These are phyloP conservation scores for Mola mola DNA, from an alignment of 2,113 vertebrate species.

Conservation along the genomic window DNA sequence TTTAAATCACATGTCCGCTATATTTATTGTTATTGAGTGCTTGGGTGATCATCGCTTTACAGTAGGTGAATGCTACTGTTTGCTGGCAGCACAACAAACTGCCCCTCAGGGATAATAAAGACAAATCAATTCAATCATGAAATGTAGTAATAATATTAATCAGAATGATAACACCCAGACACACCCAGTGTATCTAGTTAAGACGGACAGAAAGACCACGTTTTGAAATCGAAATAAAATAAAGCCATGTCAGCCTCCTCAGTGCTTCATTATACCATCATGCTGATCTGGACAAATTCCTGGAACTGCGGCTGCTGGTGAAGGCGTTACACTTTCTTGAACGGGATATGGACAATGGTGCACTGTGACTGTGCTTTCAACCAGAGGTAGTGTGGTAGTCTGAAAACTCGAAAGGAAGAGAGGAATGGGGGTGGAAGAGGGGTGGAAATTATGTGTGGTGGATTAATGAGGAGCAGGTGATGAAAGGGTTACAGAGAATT, in stretches of 20 bases:
- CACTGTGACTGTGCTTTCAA: neutral
- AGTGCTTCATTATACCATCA: neutral
- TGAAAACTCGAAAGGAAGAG: neutral
- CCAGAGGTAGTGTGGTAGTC: neutral
- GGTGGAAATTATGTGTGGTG: conserved; percentile 30
- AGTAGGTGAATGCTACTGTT: too few relatives aligned
- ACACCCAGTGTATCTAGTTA: too few relatives aligned
- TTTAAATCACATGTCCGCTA: too few relatives aligned
- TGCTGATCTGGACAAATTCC: conserved; percentile 3
- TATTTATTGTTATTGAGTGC: too few relatives aligned
- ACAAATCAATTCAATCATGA: too few relatives aligned
- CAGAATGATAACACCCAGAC: too few relatives aligned
- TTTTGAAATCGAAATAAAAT: conserved; percentile 44
- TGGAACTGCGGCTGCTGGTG: conserved; percentile 1
- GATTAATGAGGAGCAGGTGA: conserved; percentile 61
- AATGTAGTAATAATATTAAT: too few relatives aligned
- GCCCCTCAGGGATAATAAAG: too few relatives aligned
- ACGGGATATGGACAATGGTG: neutral
- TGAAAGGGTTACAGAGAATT: conserved; percentile 60
- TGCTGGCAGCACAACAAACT: too few relatives aligned
- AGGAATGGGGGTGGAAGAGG: conserved; percentile 8
- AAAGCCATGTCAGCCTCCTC: conserved; percentile 3
- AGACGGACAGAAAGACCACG: conserved; percentile 5
- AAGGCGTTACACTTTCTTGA: neutral
- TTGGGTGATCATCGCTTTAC: too few relatives aligned